These are phyloP conservation scores for Sarcophaga peregrina DNA, from an alignment of 1,140 invertebrate species.

Conservation along the genomic window DNA sequence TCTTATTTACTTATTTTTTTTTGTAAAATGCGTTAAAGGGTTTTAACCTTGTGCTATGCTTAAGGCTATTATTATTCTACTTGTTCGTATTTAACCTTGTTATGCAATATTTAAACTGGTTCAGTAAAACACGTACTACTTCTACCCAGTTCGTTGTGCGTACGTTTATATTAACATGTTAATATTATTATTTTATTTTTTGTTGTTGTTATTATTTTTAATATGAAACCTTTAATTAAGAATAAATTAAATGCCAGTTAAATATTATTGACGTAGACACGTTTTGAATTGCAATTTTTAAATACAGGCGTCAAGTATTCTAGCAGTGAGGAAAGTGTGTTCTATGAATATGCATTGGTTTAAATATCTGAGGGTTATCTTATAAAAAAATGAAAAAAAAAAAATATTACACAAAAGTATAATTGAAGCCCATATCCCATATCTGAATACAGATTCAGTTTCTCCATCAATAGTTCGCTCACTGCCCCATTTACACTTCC, in stretches of 20 bases:
- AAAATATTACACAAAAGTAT: too few relatives aligned
- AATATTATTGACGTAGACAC: too few relatives aligned
- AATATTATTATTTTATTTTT: neutral
- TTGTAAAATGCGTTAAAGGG: neutral
- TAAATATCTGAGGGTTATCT: too few relatives aligned
- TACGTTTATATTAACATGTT: neutral
- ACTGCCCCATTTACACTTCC: too few relatives aligned
- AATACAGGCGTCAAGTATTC: too few relatives aligned
- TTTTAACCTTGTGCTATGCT: neutral
- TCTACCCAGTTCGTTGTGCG: neutral
- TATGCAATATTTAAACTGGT: slow-evolving; percentile 12
- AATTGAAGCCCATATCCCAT: too few relatives aligned
- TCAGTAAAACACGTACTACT: neutral
- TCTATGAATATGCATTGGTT: too few relatives aligned
- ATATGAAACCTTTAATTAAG: slow-evolving; percentile 19
- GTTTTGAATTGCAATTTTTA: neutral
- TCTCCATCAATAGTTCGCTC: too few relatives aligned
- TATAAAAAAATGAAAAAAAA: too few relatives aligned
- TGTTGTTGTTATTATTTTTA: neutral
- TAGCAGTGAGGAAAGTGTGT: too few relatives aligned
- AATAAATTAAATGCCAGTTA: slow-evolving; percentile 4
- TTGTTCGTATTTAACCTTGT: slow-evolving; percentile 1
- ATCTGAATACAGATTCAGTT: too few relatives aligned
- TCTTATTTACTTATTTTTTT: neutral
- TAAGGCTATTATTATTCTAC: neutral